phyloP scores from a whole-genome alignment of 1,140 invertebrate genomes.

The Drosophila orosa region DNA sequence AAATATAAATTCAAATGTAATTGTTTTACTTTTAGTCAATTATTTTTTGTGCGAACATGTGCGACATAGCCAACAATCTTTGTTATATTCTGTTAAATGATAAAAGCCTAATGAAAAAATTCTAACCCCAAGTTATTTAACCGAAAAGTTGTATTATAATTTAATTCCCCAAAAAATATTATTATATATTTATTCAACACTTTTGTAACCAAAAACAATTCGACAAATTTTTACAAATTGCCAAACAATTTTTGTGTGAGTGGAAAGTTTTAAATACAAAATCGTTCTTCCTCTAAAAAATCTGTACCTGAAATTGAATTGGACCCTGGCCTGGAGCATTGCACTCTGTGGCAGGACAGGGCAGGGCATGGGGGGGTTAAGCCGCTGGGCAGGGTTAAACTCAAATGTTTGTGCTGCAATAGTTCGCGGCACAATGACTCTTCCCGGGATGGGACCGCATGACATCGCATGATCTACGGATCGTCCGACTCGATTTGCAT shows the following conservation, averaged over 20 bases:
- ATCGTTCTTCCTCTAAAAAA: background rate
- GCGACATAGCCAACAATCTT: too few species aligned
- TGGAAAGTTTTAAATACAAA: background rate
- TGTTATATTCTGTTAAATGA: too few species aligned
- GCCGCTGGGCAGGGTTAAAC: background rate
- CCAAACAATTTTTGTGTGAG: background rate
- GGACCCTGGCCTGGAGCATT: constrained; percentile 19
- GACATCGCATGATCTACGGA: constrained; percentile 38
- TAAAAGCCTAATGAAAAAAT: too few species aligned
- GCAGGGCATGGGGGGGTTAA: background rate
- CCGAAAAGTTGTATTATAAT: too few species aligned
- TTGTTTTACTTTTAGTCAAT: too few species aligned
- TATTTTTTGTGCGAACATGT: too few species aligned
- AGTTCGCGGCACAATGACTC: constrained; percentile 72
- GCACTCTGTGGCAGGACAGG: constrained; percentile 1
- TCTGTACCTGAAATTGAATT: constrained; percentile 19
- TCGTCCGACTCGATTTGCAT: constrained; percentile 48
- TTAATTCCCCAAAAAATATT: background rate
- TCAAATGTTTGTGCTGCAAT: constrained; percentile 55
- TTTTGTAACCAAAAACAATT: background rate
- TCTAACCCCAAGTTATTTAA: too few species aligned
- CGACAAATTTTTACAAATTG: background rate
- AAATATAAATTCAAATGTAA: too few species aligned
- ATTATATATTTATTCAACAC: too few species aligned
- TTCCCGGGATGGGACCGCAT: constrained; percentile 6